Conservation (phyloP, 2,113 vertebrate genomes). For the Corythaeola cristata region DNA sequence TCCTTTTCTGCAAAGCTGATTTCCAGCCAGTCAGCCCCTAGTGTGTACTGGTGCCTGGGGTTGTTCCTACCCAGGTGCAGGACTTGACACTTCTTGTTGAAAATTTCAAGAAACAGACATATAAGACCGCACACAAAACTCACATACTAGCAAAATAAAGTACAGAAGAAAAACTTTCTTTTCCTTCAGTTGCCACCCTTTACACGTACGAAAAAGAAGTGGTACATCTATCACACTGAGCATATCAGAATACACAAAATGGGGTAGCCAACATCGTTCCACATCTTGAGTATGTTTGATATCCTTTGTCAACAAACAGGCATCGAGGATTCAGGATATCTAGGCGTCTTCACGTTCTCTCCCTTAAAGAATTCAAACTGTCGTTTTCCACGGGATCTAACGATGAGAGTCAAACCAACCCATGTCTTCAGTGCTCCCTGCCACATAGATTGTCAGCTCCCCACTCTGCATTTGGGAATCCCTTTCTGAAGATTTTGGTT, state of each 20-base stretch:
- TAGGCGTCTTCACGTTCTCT: not conserved
- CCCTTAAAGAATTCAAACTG: not conserved
- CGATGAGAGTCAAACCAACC: not conserved
- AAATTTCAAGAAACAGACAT: not conserved
- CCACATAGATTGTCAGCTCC: fast-evolving
- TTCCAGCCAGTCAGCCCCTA: not conserved
- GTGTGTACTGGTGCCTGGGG: no score
- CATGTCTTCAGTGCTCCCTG: not conserved
- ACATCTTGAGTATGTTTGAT: not conserved
- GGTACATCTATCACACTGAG: not conserved
- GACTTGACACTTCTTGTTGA: not conserved
- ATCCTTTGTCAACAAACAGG: not conserved
- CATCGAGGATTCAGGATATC: not conserved
- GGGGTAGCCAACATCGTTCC: not conserved
- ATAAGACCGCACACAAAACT: not conserved
- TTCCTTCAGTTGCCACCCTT: not conserved
- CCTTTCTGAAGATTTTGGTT: not conserved
- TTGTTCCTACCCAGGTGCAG: not conserved
- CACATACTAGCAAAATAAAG: not conserved
- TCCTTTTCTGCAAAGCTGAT: not conserved
- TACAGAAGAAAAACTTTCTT: not conserved
- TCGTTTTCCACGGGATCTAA: not conserved
- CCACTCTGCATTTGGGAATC: not conserved
- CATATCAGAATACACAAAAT: not conserved
- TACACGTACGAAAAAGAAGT: not conserved